Evolutionary conservation across 1,140 invertebrate species (phyloP), one percentile per base, ranked within the genome.

Genomic region (Danaus melanippus): DNA sequence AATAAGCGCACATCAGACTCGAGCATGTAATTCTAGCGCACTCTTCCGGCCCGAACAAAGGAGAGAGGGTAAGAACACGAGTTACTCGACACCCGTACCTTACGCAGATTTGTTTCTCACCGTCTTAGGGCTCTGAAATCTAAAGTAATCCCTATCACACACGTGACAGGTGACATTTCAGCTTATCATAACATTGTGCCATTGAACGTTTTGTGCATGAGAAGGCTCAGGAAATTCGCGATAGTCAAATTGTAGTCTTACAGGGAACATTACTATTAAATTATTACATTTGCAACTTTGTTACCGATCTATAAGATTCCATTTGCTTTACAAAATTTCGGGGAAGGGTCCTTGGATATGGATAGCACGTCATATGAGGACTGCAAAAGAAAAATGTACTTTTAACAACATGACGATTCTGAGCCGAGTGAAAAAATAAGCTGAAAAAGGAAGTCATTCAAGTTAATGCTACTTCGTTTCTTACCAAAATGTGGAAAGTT

Each of bases 201-300:
- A 76, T 84, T 63, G 69, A 64, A 81, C 75, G 57, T 84, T 86
- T 77, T 68, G 60, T 53, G 71, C 60, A 69, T 67, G 67, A 61
- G 68, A 56, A 60, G 55, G 73, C 71, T 74, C 74, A 78, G 82
- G 77, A 84, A 84, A 83, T 86, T 83, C 79, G 79, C 79, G 83
- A 84, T 86, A 86, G 83, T 86, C 83, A 86, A 86, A 86, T 86
- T 86, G 79, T 84, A 86, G 83, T 83, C 80, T 84, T 84, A 84
- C 79, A 62, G 72, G 71, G 80, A 66, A 69, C 76, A 79, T 76
- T 75, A 66, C 67, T 71, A 79, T 83, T 82, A 82, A 78, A 84
- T 86, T 82, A 86, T 84, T 78, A 82, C 77, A 81, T 81, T 86
- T 74, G 65, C 78, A 76, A 78, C 84, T 84, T 74, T 86, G 74